These are phyloP conservation scores for Pachycephus smyrnensis DNA, from an alignment of 2,888 invertebrate species.

Conservation along the genomic window DNA sequence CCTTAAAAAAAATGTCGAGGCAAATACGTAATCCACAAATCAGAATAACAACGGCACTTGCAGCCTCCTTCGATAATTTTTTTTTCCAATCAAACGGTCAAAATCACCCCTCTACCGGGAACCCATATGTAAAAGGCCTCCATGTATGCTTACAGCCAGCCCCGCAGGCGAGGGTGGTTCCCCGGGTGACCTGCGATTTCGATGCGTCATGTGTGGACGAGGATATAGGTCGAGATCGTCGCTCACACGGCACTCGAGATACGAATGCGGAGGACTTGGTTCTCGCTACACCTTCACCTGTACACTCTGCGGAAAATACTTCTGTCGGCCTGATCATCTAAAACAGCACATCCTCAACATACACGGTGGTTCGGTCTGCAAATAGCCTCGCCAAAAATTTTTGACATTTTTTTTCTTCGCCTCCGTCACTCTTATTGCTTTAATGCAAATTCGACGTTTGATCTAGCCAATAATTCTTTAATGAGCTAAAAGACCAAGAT, in stretches of 20 bases:
- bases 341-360: conserved; percentile 67
- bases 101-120: conserved; percentile 9
- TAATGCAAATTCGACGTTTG: no score
- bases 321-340: conserved; percentile 66
- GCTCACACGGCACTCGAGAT: conserved; percentile 64
- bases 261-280: conserved; percentile 64
- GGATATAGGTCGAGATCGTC: conserved; percentile 64
- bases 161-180: conserved; percentile 52
- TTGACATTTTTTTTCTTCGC: no score
- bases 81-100: background rate
- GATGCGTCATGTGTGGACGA: conserved; percentile 65
- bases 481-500: no score
- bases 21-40: conserved; percentile 24
- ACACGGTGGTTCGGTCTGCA: conserved; percentile 58
- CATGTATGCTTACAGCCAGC: conserved; percentile 63
- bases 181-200: conserved; percentile 57
- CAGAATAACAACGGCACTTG: conserved; percentile 18
- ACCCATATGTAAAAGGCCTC: conserved; percentile 51
- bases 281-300: conserved; percentile 66
- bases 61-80: background rate
- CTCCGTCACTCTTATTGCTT: no score
- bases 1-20: conserved; percentile 19
- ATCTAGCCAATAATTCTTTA: no score
- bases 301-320: conserved; percentile 65
- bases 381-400: conserved; percentile 38